Evolutionary conservation across 1,140 invertebrate genomes (phyloP).

Genomic region (Centruroides vittatus): DNA sequence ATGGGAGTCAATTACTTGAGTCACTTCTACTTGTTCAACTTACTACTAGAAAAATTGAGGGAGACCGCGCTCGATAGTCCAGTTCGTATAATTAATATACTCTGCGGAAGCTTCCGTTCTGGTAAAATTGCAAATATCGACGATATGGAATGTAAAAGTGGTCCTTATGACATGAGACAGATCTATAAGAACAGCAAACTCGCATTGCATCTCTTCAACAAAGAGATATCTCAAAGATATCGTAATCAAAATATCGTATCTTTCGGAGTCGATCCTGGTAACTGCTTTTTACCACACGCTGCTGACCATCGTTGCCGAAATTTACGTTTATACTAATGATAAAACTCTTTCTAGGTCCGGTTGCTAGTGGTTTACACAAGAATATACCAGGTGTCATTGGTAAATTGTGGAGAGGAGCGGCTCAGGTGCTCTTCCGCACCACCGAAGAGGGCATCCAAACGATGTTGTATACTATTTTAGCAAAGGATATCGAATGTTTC

Average conservation of each 20-base stretch:
- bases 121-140: slow-evolving; percentile 52
- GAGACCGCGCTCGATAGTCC: slow-evolving; percentile 27
- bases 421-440: slow-evolving; percentile 24
- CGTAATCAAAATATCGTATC: slow-evolving; percentile 4
- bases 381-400: slow-evolving; percentile 4
- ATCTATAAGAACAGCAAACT: slow-evolving; percentile 67
- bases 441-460: slow-evolving; percentile 33
- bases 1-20: slow-evolving; percentile 32
- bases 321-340: too few relatives aligned
- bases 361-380: slow-evolving; percentile 6
- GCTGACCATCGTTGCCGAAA: too few relatives aligned
- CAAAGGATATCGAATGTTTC: slow-evolving; percentile 15
- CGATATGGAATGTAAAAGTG: slow-evolving; percentile 43
- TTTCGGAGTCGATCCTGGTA: slow-evolving; percentile 15
- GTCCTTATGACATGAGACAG: slow-evolving; percentile 26
- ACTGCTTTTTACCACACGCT: background rate
- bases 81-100: slow-evolving; percentile 31
- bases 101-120: slow-evolving; percentile 34
- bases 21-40: slow-evolving; percentile 68
- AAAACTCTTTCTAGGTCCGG: background rate
- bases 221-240: slow-evolving; percentile 41
- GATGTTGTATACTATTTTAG: slow-evolving; percentile 26
- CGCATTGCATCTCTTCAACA: slow-evolving; percentile 53
- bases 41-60: slow-evolving; percentile 51
- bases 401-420: slow-evolving; percentile 9